Evolutionary conservation across 2,797 vertebrate species (phyloP), one percentile per base, ranked within the genome.

Genomic region (Trachurus trachurus): DNA sequence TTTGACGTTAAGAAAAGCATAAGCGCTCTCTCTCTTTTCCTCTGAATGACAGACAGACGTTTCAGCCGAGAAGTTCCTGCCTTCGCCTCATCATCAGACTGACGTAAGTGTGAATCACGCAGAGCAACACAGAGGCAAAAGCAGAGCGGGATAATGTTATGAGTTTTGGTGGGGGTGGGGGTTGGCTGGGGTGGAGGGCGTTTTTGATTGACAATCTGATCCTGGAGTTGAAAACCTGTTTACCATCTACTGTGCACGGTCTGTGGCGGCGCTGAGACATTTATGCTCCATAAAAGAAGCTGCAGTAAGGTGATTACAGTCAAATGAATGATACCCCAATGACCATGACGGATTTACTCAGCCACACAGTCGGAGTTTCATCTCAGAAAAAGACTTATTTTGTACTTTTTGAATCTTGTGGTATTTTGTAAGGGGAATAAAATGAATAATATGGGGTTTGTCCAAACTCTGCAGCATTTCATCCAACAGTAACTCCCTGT

Each of bases 121-220:
- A 39, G 77, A 19, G 37, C 40, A 62, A 68, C 40, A 40, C 34
- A 40, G 56, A 69, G 74, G 64, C 63, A 42, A 45, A 82, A 58
- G 74, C 76, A 71, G 62, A 74, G 58, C 26, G 0, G 56, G 67
- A 61, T 60, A n/a, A 11, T 29, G 15, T 42, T 44, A 12, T 34
- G 69, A 73, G 74, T 50, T 60, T 34, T 5, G 31, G 31, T 15
- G 11, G 53, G 11, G 34, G 37, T 15, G 11, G 53, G 11, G 34
- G 37, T n/a, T n/a, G n/a, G n/a, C n/a, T n/a, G n/a, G 12, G 22
- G 45, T 15, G 11, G 53, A 13, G 34, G 37, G 56, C 31, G 8
- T 26, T 71, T 88, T 88, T 90, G 83, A 92, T 65, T 86, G 90
- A 90, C 85, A 86, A 57, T 66, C 71, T 40, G 66, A 90, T 85